Conservation (phyloP, 2,888 invertebrate genomes). For the Leistus spinibarbis region DNA sequence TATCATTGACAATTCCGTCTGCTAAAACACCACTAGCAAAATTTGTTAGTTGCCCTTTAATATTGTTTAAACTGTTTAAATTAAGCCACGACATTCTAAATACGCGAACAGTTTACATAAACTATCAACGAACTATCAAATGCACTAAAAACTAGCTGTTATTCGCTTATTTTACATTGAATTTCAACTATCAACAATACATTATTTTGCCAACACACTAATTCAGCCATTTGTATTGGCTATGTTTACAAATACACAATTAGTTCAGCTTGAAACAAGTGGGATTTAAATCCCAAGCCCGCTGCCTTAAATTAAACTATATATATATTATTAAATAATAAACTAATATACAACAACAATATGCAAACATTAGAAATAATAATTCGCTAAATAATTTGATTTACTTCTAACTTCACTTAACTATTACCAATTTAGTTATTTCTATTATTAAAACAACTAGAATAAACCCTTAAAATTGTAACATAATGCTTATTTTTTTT, state of each 20-base stretch:
- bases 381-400: too few species aligned
- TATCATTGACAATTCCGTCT: conserved; percentile 70
- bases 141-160: conserved; percentile 15
- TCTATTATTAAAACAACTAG: too few species aligned
- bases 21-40: conserved; percentile 89
- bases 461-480: too few species aligned
- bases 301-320: too few species aligned
- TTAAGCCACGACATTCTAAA: conserved; percentile 72
- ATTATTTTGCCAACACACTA: conserved; percentile 38
- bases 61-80: conserved; percentile 68
- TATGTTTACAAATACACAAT: conserved; percentile 6
- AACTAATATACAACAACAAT: too few species aligned
- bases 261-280: background rate
- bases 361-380: too few species aligned
- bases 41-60: conserved; percentile 87
- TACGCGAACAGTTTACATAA: background rate
- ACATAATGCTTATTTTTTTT: too few species aligned
- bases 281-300: background rate
- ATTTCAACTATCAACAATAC: conserved; percentile 27
- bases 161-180: conserved; percentile 11
- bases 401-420: too few species aligned
- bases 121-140: conserved; percentile 3
- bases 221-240: conserved; percentile 26
- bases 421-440: too few species aligned
- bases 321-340: too few species aligned